Base-by-base conservation (phyloP, 1,140 invertebrate species). In the Leptinotarsa lineolata region DNA sequence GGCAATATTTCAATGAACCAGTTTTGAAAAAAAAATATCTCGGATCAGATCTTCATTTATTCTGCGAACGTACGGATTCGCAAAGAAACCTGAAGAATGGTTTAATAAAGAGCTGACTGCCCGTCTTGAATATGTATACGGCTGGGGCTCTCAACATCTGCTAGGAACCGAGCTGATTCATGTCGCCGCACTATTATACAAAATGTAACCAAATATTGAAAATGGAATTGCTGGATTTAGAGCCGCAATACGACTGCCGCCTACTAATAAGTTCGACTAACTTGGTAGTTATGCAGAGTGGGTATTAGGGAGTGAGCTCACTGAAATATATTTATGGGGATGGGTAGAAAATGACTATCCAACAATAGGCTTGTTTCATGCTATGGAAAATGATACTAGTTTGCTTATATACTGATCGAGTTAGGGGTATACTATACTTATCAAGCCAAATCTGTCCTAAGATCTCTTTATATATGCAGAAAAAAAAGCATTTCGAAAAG, bases 81-180 rank as follows among this genome's bases (percentile, higher is more conserved):
- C 39, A 66, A 66, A 39, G 22, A 66, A 39, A 66, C 64, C 64
- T 66, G 39, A 66, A 66, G 64, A 66, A 66, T 66, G 64, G 64
- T 66, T 66, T 66, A 66, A 66, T 66, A 66, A 66, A 66, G 64
- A 66, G 64, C 39, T 66, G 64, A 44, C 22, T 15, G 64, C 64
- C 24, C 30, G 64, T 44, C 64, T 66, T 66, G 64, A 66, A 66
- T 66, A 66, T 66, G 22, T 66, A 66, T 64, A 64, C 20, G n/a
- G 20, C 20, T 15, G 21, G 20, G 13, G 61, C 61, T 20, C 20
- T 63, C 20, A 63, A 63, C 24, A 63, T 24, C 20, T 63, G 20
- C 61, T 24, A 63, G 21, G 24, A 63, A 63, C 18, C 13, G 21
- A 63, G n/a, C 15, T 63, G 61, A 63, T 63, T 63, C 21, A 63